phyloP scores from a whole-genome alignment of 2,797 vertebrate genomes.

The Falco columbarius region DNA sequence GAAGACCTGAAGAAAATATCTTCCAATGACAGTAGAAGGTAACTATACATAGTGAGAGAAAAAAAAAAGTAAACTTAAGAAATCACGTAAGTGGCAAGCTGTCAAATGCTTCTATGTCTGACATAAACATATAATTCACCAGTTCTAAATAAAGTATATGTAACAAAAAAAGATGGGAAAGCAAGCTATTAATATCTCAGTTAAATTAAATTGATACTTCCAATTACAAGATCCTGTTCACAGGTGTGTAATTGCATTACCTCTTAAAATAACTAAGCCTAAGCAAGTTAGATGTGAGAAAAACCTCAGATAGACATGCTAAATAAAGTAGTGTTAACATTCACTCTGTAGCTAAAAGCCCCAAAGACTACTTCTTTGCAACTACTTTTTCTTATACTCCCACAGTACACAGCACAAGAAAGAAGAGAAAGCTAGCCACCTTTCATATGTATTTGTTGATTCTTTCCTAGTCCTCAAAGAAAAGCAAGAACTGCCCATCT shows the following conservation, averaged over 20 bases:
- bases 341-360: not conserved
- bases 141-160: not conserved
- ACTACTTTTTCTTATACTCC: not conserved
- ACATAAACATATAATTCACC: not conserved
- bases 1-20: not conserved
- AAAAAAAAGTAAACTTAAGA: not conserved
- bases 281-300: not conserved
- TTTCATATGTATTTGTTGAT: not conserved
- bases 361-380: not conserved
- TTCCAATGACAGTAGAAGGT: not conserved
- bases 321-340: not conserved
- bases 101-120: not conserved
- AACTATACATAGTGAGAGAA: not conserved
- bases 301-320: not conserved
- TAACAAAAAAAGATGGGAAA: not conserved
- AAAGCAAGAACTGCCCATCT: not conserved
- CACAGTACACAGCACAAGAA: not conserved
- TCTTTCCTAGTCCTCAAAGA: not conserved
- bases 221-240: not conserved
- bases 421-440: not conserved
- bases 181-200: not conserved
- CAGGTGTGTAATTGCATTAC: not conserved
- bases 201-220: not conserved
- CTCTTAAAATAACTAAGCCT: slow-evolving; percentile 8
- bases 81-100: not conserved